phyloP scores from a whole-genome alignment of 2,113 vertebrate species.

The Cathartes aura region DNA sequence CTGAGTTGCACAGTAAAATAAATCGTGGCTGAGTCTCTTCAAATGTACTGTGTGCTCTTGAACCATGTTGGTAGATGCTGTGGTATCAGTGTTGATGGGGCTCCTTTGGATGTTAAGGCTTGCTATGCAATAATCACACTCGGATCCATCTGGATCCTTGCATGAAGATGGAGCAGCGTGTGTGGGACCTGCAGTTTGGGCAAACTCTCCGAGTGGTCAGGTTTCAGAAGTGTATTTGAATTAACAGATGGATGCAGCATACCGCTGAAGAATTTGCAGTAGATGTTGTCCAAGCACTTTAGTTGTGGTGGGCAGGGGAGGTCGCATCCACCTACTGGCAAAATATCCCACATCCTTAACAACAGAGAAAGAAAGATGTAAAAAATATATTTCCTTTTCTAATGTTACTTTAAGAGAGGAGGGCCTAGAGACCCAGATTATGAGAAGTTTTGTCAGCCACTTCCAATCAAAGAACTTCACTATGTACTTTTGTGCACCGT shows the following conservation, averaged over 20 bases:
- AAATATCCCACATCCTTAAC: background rate
- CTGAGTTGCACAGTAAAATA: background rate
- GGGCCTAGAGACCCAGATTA: background rate
- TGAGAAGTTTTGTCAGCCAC: background rate
- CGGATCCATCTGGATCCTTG: background rate
- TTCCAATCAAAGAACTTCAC: background rate
- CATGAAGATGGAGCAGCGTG: background rate
- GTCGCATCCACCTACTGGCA: background rate
- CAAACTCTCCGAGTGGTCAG: background rate
- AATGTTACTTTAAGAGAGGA: background rate
- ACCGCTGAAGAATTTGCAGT: background rate
- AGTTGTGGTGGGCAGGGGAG: background rate
- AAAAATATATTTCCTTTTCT: background rate
- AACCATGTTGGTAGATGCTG: background rate
- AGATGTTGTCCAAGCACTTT: background rate
- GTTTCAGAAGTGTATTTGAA: background rate
- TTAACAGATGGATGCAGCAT: background rate
- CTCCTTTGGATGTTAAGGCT: background rate
- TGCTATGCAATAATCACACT: background rate
- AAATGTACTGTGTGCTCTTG: background rate
- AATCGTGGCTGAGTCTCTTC: background rate
- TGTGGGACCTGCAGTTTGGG: background rate
- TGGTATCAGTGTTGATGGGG: background rate
- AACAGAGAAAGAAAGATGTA: background rate
- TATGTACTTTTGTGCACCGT: background rate